These are phyloP conservation scores for Aplysina aerophoba DNA, from an alignment of 37 sponge, comb jelly and placozoan species.

Conservation along the genomic window DNA sequence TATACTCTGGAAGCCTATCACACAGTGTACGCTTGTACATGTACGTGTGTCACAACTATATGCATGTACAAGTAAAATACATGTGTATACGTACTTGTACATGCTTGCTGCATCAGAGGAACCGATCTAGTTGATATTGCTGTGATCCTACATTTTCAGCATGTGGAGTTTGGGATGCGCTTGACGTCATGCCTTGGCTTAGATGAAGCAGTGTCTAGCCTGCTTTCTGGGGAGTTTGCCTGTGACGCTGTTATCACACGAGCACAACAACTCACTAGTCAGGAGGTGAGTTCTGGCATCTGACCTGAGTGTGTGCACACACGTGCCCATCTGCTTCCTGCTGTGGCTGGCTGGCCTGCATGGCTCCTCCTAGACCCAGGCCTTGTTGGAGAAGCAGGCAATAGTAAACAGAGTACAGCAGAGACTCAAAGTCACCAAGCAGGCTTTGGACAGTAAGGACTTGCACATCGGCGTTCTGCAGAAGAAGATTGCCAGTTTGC, in stretches of 20 bases:
- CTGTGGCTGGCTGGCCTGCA: not conserved
- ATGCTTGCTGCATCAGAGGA: no score
- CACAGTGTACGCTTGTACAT: no score
- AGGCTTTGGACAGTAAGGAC: constrained; percentile 72
- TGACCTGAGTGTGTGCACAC: constrained; percentile 17
- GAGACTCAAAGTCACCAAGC: constrained; percentile 61
- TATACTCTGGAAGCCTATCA: no score
- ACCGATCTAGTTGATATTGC: no score
- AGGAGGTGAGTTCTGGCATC: constrained; percentile 57
- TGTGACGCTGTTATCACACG: constrained; percentile 71
- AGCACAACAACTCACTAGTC: constrained; percentile 63
- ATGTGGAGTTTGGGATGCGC: no score
- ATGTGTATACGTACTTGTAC: no score
- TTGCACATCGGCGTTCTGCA: constrained; percentile 69
- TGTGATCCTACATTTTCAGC: no score
- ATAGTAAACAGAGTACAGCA: constrained; percentile 71
- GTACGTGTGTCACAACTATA: no score
- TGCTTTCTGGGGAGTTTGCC: constrained; percentile 75
- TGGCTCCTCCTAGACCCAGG: constrained; percentile 51
- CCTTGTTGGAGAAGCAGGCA: constrained; percentile 61
- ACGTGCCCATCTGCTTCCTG: not conserved
- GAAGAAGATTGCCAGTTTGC: constrained; percentile 62
- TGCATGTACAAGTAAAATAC: no score
- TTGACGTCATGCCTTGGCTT: not conserved
- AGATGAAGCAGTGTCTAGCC: constrained; percentile 48